Evolutionary conservation across 2,113 vertebrate species (phyloP).

Genomic region (Psittacula cyanocephala): DNA sequence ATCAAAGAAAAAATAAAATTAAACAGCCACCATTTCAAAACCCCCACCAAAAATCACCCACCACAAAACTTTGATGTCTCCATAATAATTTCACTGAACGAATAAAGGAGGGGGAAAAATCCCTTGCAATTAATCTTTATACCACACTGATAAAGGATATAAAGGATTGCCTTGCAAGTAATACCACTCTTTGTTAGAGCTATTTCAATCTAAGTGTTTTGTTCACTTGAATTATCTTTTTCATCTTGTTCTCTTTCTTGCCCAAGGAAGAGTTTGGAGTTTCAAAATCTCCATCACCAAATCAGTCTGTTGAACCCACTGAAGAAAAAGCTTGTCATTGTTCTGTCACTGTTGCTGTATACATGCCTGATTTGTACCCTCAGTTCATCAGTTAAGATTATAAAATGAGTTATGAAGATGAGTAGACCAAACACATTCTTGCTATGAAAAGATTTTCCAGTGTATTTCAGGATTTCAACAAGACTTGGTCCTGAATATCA

Average conservation of each 20-base stretch:
- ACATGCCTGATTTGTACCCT: background rate
- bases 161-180: conserved; percentile 20
- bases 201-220: background rate
- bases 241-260: background rate
- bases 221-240: background rate
- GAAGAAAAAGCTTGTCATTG: background rate
- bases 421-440: conserved; percentile 9
- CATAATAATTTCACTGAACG: background rate
- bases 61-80: conserved; percentile 2
- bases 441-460: conserved; percentile 15
- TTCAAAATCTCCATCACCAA: background rate
- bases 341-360: background rate
- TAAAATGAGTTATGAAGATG: background rate
- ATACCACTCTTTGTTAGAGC: background rate
- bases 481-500: conserved; percentile 23
- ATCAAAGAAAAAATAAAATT: conserved; percentile 34
- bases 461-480: conserved; percentile 18
- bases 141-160: background rate
- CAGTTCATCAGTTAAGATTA: background rate
- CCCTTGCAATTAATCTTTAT: background rate
- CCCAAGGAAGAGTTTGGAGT: background rate
- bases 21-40: conserved; percentile 4
- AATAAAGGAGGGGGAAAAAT: background rate
- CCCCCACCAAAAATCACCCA: background rate
- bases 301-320: background rate